Conservation (phyloP, 2,888 invertebrate genomes). For the Sminthurinus aureus region DNA sequence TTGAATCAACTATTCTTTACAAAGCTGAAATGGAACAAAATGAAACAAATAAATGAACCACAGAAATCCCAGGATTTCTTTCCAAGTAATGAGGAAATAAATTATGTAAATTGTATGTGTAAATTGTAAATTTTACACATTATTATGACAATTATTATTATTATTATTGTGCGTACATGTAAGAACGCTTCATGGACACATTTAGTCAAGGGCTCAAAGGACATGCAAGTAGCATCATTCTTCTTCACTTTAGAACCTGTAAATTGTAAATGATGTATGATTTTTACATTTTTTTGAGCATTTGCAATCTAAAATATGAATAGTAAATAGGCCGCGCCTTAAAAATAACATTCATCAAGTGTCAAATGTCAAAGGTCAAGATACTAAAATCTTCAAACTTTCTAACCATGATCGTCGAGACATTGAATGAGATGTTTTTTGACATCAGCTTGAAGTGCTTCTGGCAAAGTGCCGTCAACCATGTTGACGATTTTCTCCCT, state of each 20-base stretch:
- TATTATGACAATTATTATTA: too few relatives aligned
- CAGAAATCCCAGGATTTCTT: too few relatives aligned
- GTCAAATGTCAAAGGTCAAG: not conserved
- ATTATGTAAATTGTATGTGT: too few relatives aligned
- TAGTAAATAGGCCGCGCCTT: too few relatives aligned
- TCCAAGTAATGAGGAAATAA: too few relatives aligned
- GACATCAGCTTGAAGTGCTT: constrained; percentile 19
- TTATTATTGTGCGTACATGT: not conserved
- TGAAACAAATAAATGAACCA: too few relatives aligned
- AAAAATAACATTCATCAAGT: not conserved
- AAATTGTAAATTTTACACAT: too few relatives aligned
- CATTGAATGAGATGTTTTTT: constrained; percentile 35
- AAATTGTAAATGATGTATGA: too few relatives aligned
- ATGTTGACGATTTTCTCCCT: constrained; percentile 33
- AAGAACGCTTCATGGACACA: constrained; percentile 37
- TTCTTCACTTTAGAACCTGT: constrained; percentile 23
- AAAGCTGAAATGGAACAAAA: not conserved
- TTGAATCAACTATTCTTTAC: not conserved
- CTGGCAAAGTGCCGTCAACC: constrained; percentile 24
- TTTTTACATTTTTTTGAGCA: too few relatives aligned
- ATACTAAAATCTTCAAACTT: too few relatives aligned
- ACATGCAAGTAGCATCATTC: constrained; percentile 23
- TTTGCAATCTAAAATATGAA: too few relatives aligned
- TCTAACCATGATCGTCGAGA: constrained; percentile 34
- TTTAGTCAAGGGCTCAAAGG: constrained; percentile 23